Evolutionary conservation across 2,888 invertebrate species (phyloP).

Genomic region (Bhutanitis thaidina): DNA sequence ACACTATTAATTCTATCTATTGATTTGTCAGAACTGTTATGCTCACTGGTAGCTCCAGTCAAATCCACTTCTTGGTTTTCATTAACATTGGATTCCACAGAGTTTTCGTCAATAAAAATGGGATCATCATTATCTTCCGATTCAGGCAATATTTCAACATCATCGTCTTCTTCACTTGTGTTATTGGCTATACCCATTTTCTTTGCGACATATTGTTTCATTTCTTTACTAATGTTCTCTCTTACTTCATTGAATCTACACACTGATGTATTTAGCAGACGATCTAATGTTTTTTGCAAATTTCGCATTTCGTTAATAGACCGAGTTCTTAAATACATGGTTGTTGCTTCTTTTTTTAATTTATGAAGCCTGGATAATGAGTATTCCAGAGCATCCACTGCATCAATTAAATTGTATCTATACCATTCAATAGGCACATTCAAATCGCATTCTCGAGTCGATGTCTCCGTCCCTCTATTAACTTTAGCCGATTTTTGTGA

Average conservation of each 20-base stretch:
- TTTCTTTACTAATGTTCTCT: conserved; percentile 75
- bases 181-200: conserved; percentile 36
- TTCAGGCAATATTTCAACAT: conserved; percentile 63
- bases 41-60: conserved; percentile 67
- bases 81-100: conserved; percentile 56
- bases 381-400: conserved; percentile 79
- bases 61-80: conserved; percentile 60
- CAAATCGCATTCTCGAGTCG: conserved; percentile 47
- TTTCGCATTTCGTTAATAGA: conserved; percentile 71
- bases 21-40: conserved; percentile 61
- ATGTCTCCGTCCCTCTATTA: conserved; percentile 17
- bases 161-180: conserved; percentile 60
- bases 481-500: conserved; percentile 19
- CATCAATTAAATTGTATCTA: conserved; percentile 78
- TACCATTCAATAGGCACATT: conserved; percentile 79
- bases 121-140: conserved; percentile 61
- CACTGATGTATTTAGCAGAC: conserved; percentile 74
- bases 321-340: conserved; percentile 64
- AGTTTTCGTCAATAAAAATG: conserved; percentile 75
- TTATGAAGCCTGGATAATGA: conserved; percentile 72
- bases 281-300: conserved; percentile 77
- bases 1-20: conserved; percentile 23
- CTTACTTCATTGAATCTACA: conserved; percentile 76
- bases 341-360: conserved; percentile 69
- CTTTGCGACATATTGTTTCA: conserved; percentile 69